Evolutionary conservation across 1,140 invertebrate species (phyloP).

Genomic region (Aleiodes sp.): DNA sequence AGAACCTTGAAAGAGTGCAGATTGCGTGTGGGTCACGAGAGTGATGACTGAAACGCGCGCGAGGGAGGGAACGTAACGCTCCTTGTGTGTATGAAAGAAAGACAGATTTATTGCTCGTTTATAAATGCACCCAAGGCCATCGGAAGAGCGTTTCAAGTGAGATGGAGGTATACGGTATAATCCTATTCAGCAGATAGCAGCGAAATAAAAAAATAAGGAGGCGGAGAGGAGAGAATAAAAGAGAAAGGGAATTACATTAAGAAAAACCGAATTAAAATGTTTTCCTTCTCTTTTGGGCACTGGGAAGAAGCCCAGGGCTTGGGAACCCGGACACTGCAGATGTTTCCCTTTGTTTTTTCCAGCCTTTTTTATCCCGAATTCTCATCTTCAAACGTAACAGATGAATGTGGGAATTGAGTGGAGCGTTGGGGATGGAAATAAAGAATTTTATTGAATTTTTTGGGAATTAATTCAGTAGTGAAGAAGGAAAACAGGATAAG

Average conservation of each 20-base stretch:
- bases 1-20: constrained; percentile 42
- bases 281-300: neutral
- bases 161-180: neutral
- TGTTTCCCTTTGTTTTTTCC: neutral
- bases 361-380: neutral
- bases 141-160: too few species aligned
- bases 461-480: too few species aligned
- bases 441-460: too few species aligned
- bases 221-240: neutral
- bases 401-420: neutral
- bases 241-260: neutral
- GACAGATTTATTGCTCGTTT: constrained; percentile 27
- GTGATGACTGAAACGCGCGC: constrained; percentile 33
- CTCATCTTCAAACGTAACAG: too few species aligned
- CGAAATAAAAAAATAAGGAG: neutral
- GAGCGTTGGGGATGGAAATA: too few species aligned
- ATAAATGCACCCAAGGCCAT: constrained; percentile 28
- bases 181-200: neutral
- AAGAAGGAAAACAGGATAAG: too few species aligned
- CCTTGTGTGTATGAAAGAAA: constrained; percentile 21
- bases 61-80: constrained; percentile 5
- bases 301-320: neutral
- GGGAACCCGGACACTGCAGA: constrained; percentile 16
- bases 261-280: neutral
- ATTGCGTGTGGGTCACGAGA: constrained; percentile 45